A percentile compares a stretch with the other conserved stretches of the same genome.
Evolutionary conservation across 1,140 invertebrate genomes (phyloP).

Genomic region (Helicorthomorpha holstii): DNA sequence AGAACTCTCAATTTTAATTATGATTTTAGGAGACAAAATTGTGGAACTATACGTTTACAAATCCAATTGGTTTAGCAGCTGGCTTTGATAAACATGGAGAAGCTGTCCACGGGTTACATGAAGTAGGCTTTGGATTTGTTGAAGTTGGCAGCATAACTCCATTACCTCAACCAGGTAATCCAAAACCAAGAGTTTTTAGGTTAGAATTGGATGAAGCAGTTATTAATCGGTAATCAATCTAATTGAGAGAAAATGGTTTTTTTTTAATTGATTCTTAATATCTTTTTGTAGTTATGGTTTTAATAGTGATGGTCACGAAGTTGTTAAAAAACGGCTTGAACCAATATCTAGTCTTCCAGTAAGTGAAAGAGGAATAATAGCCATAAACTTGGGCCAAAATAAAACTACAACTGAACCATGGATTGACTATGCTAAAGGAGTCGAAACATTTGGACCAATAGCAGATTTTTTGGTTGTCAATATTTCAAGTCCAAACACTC

Average conservation of each 20-base stretch:
- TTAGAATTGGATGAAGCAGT: constrained; percentile 67
- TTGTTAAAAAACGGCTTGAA: constrained; percentile 44
- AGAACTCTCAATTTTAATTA: not conserved
- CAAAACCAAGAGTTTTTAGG: constrained; percentile 79
- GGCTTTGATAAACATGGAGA: constrained; percentile 97
- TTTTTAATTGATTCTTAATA: too few species aligned
- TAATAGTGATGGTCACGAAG: constrained; percentile 81
- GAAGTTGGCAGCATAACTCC: constrained; percentile 96
- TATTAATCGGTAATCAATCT: constrained; percentile 55
- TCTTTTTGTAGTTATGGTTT: constrained; percentile 64
- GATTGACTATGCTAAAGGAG: constrained; percentile 64
- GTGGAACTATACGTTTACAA: constrained; percentile 51
- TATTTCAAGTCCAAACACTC: constrained; percentile 85
- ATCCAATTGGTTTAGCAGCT: constrained; percentile 89
- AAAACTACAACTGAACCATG: constrained; percentile 56
- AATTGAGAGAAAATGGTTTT: not conserved
- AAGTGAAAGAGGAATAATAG: constrained; percentile 31
- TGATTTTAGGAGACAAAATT: constrained; percentile 41
- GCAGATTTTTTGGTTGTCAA: constrained; percentile 85
- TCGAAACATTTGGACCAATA: constrained; percentile 49
- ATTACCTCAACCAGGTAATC: constrained; percentile 74
- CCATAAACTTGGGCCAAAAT: constrained; percentile 93
- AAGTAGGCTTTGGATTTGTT: constrained; percentile 85
- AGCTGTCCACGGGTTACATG: constrained; percentile 59
- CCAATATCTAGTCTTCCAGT: constrained; percentile 29